Conservation (phyloP, 2,113 vertebrate species). For the Zosterops pallidus region DNA sequence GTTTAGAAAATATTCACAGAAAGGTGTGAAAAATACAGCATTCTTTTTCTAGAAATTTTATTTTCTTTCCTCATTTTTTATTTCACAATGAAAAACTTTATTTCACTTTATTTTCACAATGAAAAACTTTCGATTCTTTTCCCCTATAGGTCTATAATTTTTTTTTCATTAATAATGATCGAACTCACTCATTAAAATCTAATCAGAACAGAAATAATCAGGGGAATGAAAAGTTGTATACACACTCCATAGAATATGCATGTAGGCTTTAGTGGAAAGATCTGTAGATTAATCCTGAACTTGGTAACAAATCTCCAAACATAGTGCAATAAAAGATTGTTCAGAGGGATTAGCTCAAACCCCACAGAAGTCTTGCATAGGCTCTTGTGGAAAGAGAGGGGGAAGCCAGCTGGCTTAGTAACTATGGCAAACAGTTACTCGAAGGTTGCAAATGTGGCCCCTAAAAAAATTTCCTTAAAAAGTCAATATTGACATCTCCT, state of each 20-base stretch:
- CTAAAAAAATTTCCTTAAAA: background rate
- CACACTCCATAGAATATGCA: too few species aligned
- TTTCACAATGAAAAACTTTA: background rate
- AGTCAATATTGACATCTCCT: background rate
- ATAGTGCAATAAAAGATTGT: background rate
- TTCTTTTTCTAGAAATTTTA: background rate
- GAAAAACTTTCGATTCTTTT: background rate
- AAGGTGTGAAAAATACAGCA: fast-evolving
- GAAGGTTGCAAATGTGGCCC: background rate
- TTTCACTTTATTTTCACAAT: background rate
- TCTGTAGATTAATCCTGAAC: background rate
- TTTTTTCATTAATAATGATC: background rate
- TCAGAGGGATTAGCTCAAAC: background rate
- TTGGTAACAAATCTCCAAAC: background rate
- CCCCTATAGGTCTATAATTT: background rate
- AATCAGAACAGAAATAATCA: background rate
- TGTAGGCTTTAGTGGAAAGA: background rate
- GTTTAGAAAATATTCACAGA: background rate
- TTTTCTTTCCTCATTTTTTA: background rate
- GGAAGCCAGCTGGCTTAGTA: too few species aligned
- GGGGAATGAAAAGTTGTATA: background rate
- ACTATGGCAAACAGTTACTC: background rate
- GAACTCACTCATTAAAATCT: background rate
- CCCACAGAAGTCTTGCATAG: background rate
- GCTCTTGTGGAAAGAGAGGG: background rate